Conservation (phyloP, 2,797 vertebrate species). For the Thalassophryne amazonica region DNA sequence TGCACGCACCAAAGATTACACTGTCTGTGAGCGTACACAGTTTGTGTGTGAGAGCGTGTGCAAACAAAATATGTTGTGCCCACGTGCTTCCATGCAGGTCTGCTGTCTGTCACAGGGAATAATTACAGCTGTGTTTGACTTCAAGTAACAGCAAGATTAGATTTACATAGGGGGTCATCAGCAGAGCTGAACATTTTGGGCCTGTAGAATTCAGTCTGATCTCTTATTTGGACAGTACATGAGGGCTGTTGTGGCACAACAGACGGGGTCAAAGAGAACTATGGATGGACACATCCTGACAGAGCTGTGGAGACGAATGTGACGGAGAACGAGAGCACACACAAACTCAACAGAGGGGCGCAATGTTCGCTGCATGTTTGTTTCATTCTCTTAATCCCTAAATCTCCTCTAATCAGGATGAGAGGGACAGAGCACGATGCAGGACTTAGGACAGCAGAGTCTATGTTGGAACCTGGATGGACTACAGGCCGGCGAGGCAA, state of each 20-base stretch:
- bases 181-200: conserved; percentile 22
- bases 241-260: conserved; percentile 56
- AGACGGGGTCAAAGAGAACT: conserved; percentile 48
- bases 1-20: background rate
- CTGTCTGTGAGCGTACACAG: background rate
- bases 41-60: background rate
- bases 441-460: conserved; percentile 66
- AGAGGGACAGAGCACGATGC: conserved; percentile 68
- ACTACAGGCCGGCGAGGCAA: conserved; percentile 48
- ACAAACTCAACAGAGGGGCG: conserved; percentile 42
- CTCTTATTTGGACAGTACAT: conserved; percentile 21
- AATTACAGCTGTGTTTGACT: conserved; percentile 34
- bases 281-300: conserved; percentile 31
- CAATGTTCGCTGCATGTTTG: conserved; percentile 61
- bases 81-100: conserved; percentile 21
- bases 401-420: conserved; percentile 84
- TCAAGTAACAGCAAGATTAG: conserved; percentile 31
- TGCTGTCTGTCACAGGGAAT: conserved; percentile 45
- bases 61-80: background rate
- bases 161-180: conserved; percentile 35
- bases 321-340: conserved; percentile 14
- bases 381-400: conserved; percentile 77
- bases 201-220: conserved; percentile 37
- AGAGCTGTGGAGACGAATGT: conserved; percentile 25
- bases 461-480: conserved; percentile 70